Evolutionary conservation across 1,140 invertebrate species (phyloP), one percentile per base, ranked within the genome.

Genomic region (Choristoneura fumiferana): DNA sequence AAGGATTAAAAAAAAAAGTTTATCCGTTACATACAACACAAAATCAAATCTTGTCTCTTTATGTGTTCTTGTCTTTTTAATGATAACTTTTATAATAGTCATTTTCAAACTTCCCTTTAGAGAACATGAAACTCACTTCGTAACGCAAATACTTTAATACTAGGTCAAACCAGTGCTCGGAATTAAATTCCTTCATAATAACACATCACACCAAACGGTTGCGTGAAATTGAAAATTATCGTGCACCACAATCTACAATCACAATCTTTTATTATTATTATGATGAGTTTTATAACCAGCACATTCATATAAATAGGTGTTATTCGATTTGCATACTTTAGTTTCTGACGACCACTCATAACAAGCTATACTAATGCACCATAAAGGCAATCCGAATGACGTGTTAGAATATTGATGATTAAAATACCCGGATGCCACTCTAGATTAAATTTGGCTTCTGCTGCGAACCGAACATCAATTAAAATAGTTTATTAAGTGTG

Each of bases 171-270:
- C 43, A 33, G 22, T 49, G 18, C 10, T 18, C 43, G 18, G 18
- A 17, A 49, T 49, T 29, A 49, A 29, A 29, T 6, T 29, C 22
- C 18, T 22, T 29, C 22, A 29, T 29, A 29, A 29, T 49, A 22
- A 49, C 18, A 18, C 43, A 29, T 18, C 43, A 18, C 18, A 22
- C 43, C 18, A 49, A 49, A 29, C 43, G 12, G 43, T 49, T 49
- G 43, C 43, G 43, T 49, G 18, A 49, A 43, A 49, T 49, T 49
- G 43, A 49, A 49, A 49, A 49, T 49, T 49, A 49, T 22, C 43
- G 18, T 18, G 43, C 22, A 49, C 8, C 17, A 49, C 22, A 43
- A 43, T 17, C 43, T 29, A 49, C 15, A 17, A 8, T 49, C 43
- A 29, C 22, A 49, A 29, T 49, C 18, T 49, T 22, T 49, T 49